Conservation (phyloP, 2,888 invertebrate genomes). For the Euplexia lucipara region DNA sequence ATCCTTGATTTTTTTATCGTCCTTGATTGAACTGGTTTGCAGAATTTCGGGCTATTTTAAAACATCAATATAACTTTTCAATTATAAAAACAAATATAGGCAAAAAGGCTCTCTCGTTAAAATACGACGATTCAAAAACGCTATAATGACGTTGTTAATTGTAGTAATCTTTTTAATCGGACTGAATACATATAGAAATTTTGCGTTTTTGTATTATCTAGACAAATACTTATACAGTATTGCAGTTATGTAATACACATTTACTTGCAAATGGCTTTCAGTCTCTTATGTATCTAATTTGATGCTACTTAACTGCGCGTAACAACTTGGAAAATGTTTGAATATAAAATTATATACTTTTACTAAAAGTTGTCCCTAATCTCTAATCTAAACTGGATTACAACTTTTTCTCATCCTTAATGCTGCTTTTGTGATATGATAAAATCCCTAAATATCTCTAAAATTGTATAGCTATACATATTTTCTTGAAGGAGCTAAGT, state of each 20-base stretch:
- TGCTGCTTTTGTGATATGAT: conserved; percentile 4
- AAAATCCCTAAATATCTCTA: not conserved
- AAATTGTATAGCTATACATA: not conserved
- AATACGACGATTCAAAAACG: too few species aligned
- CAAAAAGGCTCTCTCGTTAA: too few species aligned
- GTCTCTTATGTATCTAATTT: conserved; percentile 14
- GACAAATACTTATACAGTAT: too few species aligned
- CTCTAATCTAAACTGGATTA: conserved; percentile 38
- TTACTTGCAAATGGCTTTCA: conserved; percentile 26
- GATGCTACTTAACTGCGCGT: conserved; percentile 31
- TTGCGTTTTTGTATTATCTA: not conserved
- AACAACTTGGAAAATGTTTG: conserved; percentile 24
- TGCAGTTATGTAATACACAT: conserved; percentile 26
- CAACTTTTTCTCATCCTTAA: conserved; percentile 32
- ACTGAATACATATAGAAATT: not conserved
- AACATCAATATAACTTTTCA: too few species aligned
- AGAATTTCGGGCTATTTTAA: too few species aligned
- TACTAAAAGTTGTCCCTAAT: conserved; percentile 29
- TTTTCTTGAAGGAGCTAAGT: too few species aligned
- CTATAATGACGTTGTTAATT: too few species aligned
- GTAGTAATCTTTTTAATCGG: not conserved
- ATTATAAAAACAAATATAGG: too few species aligned
- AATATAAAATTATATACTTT: conserved; percentile 25
- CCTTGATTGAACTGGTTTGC: too few species aligned
- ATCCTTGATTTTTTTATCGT: too few species aligned